A percentile compares a stretch with the other conserved stretches of the same genome.
Conservation (phyloP, 2,797 vertebrate species). For the Sparidentex hasta region DNA sequence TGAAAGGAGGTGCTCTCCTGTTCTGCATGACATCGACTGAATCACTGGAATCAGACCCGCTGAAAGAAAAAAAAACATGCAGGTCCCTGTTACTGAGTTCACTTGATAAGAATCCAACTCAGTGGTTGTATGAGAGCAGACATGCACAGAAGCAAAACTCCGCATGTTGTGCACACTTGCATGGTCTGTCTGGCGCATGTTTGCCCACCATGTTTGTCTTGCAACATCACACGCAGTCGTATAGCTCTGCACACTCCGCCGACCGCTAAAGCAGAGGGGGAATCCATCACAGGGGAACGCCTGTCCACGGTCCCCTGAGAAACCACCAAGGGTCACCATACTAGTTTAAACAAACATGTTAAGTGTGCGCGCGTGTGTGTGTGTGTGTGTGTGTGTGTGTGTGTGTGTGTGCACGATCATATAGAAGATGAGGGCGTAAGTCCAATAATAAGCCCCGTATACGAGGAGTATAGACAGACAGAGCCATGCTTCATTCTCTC, state of each 20-base stretch:
- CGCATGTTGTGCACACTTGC: background rate
- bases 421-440: background rate
- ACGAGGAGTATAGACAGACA: slow-evolving; percentile 9
- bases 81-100: background rate
- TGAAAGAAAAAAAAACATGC: background rate
- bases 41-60: background rate
- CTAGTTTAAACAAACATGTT: slow-evolving; percentile 34
- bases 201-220: slow-evolving; percentile 6
- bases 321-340: slow-evolving; percentile 40
- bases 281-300: slow-evolving; percentile 53
- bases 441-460: slow-evolving; percentile 16
- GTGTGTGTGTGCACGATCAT: background rate
- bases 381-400: background rate
- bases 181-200: background rate
- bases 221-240: slow-evolving; percentile 13
- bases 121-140: slow-evolving; percentile 1
- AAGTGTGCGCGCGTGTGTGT: background rate
- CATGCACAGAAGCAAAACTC: slow-evolving; percentile 1
- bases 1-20: background rate
- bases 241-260: slow-evolving; percentile 8
- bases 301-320: slow-evolving; percentile 48
- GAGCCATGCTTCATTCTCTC: slow-evolving; percentile 28
- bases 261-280: slow-evolving; percentile 32
- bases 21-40: slow-evolving; percentile 18
- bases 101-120: slow-evolving; percentile 1